phyloP scores from a whole-genome alignment of 2,797 vertebrate species.

The Distichodus sexfasciatus region DNA sequence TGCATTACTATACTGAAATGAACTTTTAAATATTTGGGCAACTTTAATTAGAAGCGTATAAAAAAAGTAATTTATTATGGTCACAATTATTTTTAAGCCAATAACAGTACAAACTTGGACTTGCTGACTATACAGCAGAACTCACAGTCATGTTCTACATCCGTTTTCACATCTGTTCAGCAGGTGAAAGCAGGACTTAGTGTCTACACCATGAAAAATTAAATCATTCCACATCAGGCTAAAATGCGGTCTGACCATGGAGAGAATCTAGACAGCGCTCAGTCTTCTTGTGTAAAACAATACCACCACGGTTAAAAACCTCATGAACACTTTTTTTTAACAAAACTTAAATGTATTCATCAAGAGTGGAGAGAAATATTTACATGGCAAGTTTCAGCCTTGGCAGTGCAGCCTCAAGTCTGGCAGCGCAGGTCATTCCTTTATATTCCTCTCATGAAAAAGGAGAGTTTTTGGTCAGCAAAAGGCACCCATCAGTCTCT shows the following conservation, averaged over 20 bases:
- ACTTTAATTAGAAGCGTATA: no score
- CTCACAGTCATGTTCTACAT: neutral
- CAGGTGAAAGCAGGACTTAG: constrained; percentile 52
- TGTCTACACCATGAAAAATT: constrained; percentile 45
- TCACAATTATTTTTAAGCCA: neutral
- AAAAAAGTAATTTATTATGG: neutral
- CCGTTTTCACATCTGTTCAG: constrained; percentile 54
- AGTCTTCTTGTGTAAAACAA: constrained; percentile 5
- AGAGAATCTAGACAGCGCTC: constrained; percentile 30
- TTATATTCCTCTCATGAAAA: constrained; percentile 17
- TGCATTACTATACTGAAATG: no score
- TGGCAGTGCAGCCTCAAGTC: constrained; percentile 2
- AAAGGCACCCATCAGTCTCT: neutral
- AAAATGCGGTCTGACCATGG: constrained; percentile 11
- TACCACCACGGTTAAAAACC: constrained; percentile 10
- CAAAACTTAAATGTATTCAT: constrained; percentile 20
- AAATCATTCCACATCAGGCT: constrained; percentile 38
- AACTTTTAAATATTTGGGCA: no score
- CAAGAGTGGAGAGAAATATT: constrained; percentile 38
- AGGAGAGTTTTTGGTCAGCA: neutral
- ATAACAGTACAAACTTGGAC: neutral
- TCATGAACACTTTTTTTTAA: constrained; percentile 2
- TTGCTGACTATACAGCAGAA: neutral
- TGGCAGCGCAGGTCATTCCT: constrained; percentile 12
- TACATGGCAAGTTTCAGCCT: constrained; percentile 28